Conservation (phyloP, 2,113 vertebrate species). For the Eudorcas thomsonii region DNA sequence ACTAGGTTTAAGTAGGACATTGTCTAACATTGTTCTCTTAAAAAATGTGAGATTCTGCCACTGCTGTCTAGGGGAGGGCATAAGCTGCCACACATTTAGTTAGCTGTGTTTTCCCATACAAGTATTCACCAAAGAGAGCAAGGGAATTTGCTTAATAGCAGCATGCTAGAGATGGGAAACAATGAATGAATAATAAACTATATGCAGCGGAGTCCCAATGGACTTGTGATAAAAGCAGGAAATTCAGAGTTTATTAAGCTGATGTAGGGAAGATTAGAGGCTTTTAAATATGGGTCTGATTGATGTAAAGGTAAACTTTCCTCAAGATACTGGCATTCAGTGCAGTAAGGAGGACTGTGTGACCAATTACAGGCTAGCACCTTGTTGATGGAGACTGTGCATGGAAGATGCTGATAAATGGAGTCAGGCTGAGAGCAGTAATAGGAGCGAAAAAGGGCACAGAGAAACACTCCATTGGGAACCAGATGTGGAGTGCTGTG, state of each 20-base stretch:
- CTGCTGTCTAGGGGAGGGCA: not conserved
- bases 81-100: not conserved
- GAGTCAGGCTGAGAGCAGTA: not conserved
- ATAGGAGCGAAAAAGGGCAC: not conserved
- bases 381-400: conserved; percentile 31
- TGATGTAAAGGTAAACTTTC: conserved; percentile 63
- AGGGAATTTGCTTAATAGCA: not conserved
- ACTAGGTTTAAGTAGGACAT: not conserved
- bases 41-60: not conserved
- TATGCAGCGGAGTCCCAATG: conserved; percentile 42
- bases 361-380: conserved; percentile 8
- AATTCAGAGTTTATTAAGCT: conserved; percentile 66
- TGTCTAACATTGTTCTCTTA: not conserved
- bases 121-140: not conserved
- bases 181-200: conserved; percentile 16
- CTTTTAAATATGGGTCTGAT: conserved; percentile 61
- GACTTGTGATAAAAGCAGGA: conserved; percentile 60
- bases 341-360: not conserved
- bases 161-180: not conserved
- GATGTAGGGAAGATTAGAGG: conserved; percentile 59
- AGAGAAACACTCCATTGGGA: not conserved
- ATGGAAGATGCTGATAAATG: not conserved
- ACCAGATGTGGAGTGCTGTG: not conserved
- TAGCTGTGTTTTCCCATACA: not conserved
- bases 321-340: not conserved